phyloP scores from a whole-genome alignment of 2,797 vertebrate species.

The Pseudomugil gertrudae region DNA sequence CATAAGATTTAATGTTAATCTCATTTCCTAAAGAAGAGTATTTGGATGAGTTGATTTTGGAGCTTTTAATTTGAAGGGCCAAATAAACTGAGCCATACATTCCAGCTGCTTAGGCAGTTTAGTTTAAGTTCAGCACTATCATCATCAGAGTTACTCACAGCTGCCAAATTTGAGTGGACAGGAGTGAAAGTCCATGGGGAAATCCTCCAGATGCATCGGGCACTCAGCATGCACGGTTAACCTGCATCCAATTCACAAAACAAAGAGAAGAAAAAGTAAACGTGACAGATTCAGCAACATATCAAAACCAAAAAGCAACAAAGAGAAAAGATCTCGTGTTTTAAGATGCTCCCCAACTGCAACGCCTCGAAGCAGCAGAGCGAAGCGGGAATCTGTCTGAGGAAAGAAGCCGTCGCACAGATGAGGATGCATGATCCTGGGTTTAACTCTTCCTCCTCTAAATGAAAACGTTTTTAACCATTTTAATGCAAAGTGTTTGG shows the following conservation, averaged over 20 bases:
- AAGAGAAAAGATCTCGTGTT: constrained; percentile 49
- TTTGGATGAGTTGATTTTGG: constrained; percentile 49
- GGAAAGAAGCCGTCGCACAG: constrained; percentile 16
- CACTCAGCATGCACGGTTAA: constrained; percentile 99
- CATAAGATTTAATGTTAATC: constrained; percentile 13
- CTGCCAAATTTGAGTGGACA: constrained; percentile 99
- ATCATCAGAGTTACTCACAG: constrained; percentile 90
- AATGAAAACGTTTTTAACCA: too few species aligned
- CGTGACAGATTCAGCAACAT: constrained; percentile 51
- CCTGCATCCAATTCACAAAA: constrained; percentile 81
- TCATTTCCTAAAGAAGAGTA: constrained; percentile 36
- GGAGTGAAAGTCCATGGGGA: constrained; percentile 99
- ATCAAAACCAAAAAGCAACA: constrained; percentile 6
- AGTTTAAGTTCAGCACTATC: constrained; percentile 45
- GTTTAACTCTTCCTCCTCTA: too few species aligned
- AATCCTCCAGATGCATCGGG: constrained; percentile 99
- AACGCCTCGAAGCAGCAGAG: constrained; percentile 55
- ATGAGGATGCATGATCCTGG: constrained; percentile 5
- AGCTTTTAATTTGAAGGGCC: constrained; percentile 13
- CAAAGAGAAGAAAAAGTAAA: constrained; percentile 64
- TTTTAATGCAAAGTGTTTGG: neutral
- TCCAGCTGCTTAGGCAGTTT: too few species aligned
- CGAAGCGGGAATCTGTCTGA: constrained; percentile 23
- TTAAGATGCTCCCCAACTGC: constrained; percentile 54
- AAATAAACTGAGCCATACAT: constrained; percentile 51